phyloP scores from a whole-genome alignment of 2,113 vertebrate species.

The Marmota monax region DNA sequence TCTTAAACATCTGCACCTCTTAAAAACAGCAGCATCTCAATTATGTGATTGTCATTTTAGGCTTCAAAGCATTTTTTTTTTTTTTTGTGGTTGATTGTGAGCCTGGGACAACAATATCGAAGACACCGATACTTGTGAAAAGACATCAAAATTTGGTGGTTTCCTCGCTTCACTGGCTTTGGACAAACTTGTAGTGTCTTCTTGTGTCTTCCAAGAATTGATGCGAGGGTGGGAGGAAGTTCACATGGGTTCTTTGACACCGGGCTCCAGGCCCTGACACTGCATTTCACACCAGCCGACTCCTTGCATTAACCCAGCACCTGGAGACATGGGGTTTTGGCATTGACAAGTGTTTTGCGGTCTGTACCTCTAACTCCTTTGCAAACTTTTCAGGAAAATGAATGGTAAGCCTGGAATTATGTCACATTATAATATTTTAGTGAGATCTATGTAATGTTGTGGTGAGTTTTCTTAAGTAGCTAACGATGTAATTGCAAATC shows the following conservation, averaged over 20 bases:
- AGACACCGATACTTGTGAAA: neutral
- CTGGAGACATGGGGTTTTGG: neutral
- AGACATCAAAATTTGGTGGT: neutral
- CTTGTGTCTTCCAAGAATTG: neutral
- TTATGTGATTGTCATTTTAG: neutral
- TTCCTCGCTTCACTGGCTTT: neutral
- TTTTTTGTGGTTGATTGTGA: neutral
- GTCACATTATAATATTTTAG: no score
- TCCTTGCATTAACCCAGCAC: accelerated
- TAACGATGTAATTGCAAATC: neutral
- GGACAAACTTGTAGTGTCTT: neutral
- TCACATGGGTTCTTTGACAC: neutral
- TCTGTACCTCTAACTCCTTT: neutral
- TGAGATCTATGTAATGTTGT: neutral
- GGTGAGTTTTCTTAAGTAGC: neutral
- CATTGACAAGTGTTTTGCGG: neutral
- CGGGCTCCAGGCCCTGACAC: accelerated
- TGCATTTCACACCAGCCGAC: accelerated
- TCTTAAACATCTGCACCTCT: neutral
- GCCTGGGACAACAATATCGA: neutral
- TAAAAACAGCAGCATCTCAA: neutral
- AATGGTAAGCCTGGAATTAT: neutral
- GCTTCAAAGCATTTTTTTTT: neutral
- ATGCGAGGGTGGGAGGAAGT: neutral
- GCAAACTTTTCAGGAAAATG: neutral